phyloP scores from a whole-genome alignment of 2,888 invertebrate genomes.

The Linhomoeus sp. region DNA sequence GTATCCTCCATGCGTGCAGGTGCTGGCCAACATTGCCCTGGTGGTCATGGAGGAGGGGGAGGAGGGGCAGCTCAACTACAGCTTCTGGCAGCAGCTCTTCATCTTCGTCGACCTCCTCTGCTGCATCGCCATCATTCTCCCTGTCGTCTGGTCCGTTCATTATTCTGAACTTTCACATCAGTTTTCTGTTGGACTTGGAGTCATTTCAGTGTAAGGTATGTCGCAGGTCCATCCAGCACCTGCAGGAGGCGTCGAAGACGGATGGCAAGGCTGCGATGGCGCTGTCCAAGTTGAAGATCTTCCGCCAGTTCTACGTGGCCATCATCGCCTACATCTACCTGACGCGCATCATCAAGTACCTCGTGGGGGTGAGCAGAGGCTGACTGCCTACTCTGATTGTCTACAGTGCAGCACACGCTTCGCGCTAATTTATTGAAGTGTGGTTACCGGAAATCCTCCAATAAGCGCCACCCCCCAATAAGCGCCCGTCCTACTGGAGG shows the following conservation, averaged over 20 bases:
- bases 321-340: constrained; percentile 88
- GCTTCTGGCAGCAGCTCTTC: constrained; percentile 57
- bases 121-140: constrained; percentile 85
- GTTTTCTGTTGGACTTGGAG: too few species aligned
- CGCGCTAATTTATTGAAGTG: too few species aligned
- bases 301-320: constrained; percentile 92
- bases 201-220: too few species aligned
- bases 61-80: constrained; percentile 68
- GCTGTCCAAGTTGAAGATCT: constrained; percentile 66
- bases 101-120: constrained; percentile 82
- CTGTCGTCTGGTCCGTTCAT: constrained; percentile 90
- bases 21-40: constrained; percentile 84
- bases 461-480: too few species aligned
- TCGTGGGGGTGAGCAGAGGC: constrained; percentile 60
- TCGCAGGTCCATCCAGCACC: constrained; percentile 71
- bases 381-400: too few species aligned
- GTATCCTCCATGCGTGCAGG: too few species aligned
- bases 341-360: constrained; percentile 78
- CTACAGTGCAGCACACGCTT: too few species aligned
- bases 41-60: constrained; percentile 92
- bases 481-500: too few species aligned
- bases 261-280: constrained; percentile 94
- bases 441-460: too few species aligned
- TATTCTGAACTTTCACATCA: too few species aligned
- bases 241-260: constrained; percentile 79